Evolutionary conservation across 1,140 invertebrate genomes (phyloP).

Genomic region (Apis dorsata): DNA sequence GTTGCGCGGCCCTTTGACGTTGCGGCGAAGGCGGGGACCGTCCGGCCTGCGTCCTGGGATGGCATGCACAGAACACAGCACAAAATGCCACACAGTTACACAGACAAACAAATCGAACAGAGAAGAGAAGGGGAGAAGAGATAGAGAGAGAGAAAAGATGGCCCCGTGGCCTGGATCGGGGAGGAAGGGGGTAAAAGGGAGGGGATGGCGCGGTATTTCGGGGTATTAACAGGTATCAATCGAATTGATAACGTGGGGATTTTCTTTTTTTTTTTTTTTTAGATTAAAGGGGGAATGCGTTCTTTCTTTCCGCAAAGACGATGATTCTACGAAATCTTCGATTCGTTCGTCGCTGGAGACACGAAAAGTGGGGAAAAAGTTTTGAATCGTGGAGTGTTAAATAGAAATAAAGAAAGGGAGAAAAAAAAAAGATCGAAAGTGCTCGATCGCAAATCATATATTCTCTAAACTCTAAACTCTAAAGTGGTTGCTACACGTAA

Average conservation of each 20-base stretch:
- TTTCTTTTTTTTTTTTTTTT: too few relatives aligned
- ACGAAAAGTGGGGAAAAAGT: too few relatives aligned
- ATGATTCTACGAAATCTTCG: too few relatives aligned
- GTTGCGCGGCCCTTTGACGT: constrained; percentile 79
- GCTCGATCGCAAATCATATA: not conserved
- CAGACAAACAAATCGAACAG: constrained; percentile 75
- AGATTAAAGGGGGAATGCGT: too few relatives aligned
- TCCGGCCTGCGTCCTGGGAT: constrained; percentile 79
- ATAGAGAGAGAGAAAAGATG: constrained; percentile 9
- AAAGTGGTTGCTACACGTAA: too few relatives aligned
- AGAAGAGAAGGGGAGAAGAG: constrained; percentile 36
- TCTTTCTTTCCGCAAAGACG: too few relatives aligned
- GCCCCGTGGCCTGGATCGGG: not conserved
- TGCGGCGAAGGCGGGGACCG: constrained; percentile 79
- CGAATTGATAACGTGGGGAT: too few relatives aligned
- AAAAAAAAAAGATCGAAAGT: not conserved
- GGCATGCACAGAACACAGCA: constrained; percentile 80
- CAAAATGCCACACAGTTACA: constrained; percentile 80
- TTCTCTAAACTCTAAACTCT: not conserved
- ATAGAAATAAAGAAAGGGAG: not conserved
- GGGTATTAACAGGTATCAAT: not conserved
- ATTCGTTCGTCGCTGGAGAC: too few relatives aligned
- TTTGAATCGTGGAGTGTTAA: not conserved
- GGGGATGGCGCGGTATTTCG: not conserved
- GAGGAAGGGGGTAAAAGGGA: too few relatives aligned